phyloP scores from a whole-genome alignment of 2,113 vertebrate genomes.

The Balaenoptera acutorostrata region DNA sequence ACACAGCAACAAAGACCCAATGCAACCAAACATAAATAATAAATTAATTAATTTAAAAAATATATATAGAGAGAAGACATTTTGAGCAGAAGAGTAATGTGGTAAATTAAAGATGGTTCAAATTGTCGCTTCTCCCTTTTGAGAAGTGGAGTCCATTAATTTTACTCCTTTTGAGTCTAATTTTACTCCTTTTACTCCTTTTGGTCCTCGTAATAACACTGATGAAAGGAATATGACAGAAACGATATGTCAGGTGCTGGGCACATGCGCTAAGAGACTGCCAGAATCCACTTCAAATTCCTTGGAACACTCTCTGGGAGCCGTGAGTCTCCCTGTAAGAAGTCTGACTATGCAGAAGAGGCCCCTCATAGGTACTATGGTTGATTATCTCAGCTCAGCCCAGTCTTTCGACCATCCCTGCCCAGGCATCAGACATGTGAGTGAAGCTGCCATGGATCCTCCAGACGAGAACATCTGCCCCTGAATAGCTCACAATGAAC shows the following conservation, averaged over 20 bases:
- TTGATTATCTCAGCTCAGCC: background rate
- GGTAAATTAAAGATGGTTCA: background rate
- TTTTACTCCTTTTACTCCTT: background rate
- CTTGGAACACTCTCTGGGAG: background rate
- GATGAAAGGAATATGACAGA: background rate
- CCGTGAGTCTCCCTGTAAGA: accelerated
- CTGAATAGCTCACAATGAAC: accelerated
- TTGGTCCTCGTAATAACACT: background rate
- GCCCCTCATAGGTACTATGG: accelerated
- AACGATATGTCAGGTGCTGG: background rate
- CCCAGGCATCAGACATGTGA: background rate
- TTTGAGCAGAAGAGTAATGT: background rate
- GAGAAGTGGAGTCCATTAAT: background rate
- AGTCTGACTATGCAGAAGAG: background rate
- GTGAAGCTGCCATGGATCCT: background rate
- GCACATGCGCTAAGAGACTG: background rate
- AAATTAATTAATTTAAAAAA: background rate
- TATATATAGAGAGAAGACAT: background rate
- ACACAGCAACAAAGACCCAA: too few species aligned
- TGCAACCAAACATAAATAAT: too few species aligned
- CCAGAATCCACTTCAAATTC: background rate
- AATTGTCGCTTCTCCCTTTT: background rate
- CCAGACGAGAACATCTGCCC: background rate
- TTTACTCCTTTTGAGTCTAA: background rate
- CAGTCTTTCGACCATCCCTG: accelerated